Conservation (phyloP, 64 coral and sea anemone genomes). For the Stichodactyla mertensii region DNA sequence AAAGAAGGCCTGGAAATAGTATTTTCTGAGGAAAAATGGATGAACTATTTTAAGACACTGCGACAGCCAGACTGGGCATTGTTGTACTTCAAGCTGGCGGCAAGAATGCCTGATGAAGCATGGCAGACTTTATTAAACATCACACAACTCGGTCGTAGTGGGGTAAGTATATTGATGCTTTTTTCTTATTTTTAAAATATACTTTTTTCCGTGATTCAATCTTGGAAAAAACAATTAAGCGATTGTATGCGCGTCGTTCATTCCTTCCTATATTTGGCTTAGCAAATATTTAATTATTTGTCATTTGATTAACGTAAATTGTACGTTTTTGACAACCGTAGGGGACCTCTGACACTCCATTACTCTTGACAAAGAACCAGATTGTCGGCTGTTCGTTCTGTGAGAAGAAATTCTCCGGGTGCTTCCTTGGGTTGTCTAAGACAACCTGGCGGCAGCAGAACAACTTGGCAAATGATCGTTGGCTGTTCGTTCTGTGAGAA, state of each 20-base stretch:
- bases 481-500: too few species aligned
- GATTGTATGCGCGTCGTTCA: too few species aligned
- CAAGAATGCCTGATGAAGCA: neutral
- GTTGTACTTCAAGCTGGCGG: constrained; percentile 7
- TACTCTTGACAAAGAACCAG: constrained; percentile 25
- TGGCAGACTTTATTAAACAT: constrained; percentile 20
- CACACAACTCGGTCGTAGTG: neutral
- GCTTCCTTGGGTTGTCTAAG: too few species aligned
- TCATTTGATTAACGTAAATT: neutral
- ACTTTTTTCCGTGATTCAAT: too few species aligned
- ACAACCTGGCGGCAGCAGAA: too few species aligned
- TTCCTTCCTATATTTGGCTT: too few species aligned
- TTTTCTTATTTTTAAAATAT: too few species aligned
- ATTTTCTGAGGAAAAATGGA: neutral
- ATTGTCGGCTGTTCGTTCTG: neutral
- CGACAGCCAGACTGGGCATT: constrained; percentile 5
- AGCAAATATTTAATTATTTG: too few species aligned
- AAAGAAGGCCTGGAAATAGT: neutral
- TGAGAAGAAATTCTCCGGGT: too few species aligned
- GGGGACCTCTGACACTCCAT: constrained; percentile 7
- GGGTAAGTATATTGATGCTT: neutral
- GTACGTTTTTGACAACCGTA: neutral
- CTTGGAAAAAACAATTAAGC: too few species aligned
- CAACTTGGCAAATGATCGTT: too few species aligned
- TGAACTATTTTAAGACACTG: neutral